Conservation (phyloP, 1,140 invertebrate species). For the Drosophila orena region DNA sequence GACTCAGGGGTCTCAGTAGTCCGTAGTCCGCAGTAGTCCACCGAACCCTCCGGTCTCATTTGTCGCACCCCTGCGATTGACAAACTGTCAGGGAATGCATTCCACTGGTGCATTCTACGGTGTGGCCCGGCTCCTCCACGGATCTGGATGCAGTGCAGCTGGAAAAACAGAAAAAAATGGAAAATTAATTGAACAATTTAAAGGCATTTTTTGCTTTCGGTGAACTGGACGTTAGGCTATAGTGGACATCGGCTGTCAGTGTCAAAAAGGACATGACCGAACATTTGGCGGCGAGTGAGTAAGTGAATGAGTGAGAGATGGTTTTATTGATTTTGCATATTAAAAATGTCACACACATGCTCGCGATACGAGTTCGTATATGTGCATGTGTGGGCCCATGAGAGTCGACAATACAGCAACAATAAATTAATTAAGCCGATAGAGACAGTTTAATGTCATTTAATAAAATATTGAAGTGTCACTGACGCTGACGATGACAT, state of each 20-base stretch:
- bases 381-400: conserved; percentile 13
- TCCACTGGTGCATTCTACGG: conserved; percentile 61
- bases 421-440: conserved; percentile 85
- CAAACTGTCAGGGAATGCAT: conserved; percentile 75
- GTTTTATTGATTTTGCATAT: conserved; percentile 85
- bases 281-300: conserved; percentile 63
- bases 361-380: conserved; percentile 13
- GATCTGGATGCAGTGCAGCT: conserved; percentile 35
- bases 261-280: conserved; percentile 84
- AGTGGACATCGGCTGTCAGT: conserved; percentile 67
- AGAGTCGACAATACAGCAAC: conserved; percentile 78
- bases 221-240: conserved; percentile 9
- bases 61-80: conserved; percentile 73
- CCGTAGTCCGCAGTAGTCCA: no score
- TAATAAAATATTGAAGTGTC: conserved; percentile 85
- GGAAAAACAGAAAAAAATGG: conserved; percentile 51
- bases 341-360: conserved; percentile 83
- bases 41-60: conserved; percentile 47
- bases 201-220: conserved; percentile 57
- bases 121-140: conserved; percentile 21
- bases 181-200: conserved; percentile 83
- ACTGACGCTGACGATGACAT: conserved; percentile 74
- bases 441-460: conserved; percentile 85
- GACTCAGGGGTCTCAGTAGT: conserved; percentile 16
- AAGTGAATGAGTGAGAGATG: conserved; percentile 75